Evolutionary conservation across 2,113 vertebrate species (phyloP).

Genomic region (Tylochromis polylepis): DNA sequence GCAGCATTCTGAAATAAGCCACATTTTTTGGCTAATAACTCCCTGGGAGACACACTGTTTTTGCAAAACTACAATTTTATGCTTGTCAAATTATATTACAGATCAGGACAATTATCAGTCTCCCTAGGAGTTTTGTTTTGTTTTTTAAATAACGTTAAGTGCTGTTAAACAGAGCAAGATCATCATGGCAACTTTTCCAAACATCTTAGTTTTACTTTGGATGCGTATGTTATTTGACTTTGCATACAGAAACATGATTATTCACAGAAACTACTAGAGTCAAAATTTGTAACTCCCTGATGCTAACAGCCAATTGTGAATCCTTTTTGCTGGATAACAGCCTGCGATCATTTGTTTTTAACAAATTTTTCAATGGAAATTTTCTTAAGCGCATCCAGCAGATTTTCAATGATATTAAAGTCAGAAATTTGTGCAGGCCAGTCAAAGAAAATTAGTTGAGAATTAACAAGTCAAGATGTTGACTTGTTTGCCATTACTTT

Average conservation of each 20-base stretch:
- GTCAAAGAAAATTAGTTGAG: not conserved
- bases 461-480: not conserved
- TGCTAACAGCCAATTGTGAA: not conserved
- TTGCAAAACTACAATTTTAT: not conserved
- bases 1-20: not conserved
- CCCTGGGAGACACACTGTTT: not conserved
- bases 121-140: not conserved
- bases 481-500: not conserved
- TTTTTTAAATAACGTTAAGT: not conserved
- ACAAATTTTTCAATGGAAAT: not conserved
- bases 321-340: not conserved
- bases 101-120: not conserved
- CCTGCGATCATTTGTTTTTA: not conserved
- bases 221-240: not conserved
- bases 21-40: not conserved
- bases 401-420: not conserved
- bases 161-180: not conserved
- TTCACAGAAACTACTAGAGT: not conserved
- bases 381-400: not conserved
- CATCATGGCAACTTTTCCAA: not conserved
- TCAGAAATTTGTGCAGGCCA: not conserved
- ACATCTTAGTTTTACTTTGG: not conserved
- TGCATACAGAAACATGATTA: not conserved
- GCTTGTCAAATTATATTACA: not conserved
- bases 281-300: not conserved